These are phyloP conservation scores for Dryas iulia DNA, from an alignment of 1,140 invertebrate species.

Conservation along the genomic window DNA sequence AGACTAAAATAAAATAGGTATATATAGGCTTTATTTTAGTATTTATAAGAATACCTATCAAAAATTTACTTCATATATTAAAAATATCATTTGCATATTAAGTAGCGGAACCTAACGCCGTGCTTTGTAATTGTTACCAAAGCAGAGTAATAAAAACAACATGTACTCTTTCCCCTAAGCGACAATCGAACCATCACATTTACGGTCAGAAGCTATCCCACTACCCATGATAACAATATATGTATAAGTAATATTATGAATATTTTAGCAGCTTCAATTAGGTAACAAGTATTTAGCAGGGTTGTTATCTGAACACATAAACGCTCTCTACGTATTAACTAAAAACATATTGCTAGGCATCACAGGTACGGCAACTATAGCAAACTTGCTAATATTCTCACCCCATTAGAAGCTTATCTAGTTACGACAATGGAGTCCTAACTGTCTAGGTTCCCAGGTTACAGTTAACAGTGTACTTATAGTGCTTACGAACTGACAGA, in stretches of 20 bases:
- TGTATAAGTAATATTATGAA: background rate
- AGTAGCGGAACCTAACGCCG: no score
- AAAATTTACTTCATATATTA: background rate
- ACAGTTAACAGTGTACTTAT: background rate
- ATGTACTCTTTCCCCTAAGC: no score
- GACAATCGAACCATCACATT: no score
- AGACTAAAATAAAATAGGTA: background rate
- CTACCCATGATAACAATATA: no score
- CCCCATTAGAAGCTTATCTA: slow-evolving; percentile 16
- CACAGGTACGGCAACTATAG: background rate
- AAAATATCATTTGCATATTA: background rate
- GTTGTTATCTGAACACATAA: background rate
- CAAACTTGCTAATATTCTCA: slow-evolving; percentile 13
- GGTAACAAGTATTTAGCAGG: background rate
- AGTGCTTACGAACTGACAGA: background rate
- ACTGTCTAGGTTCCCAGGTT: slow-evolving; percentile 14
- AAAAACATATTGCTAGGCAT: slow-evolving; percentile 6
- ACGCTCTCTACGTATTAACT: background rate
- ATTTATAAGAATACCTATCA: background rate
- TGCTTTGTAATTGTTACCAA: no score
- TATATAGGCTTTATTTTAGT: background rate
- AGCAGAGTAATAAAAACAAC: no score
- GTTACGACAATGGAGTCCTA: slow-evolving; percentile 19
- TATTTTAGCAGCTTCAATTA: background rate
- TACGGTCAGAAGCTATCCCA: no score